A percentile compares a stretch with the other conserved stretches of the same genome.
These are phyloP conservation scores for Eptatretus atami DNA, from an alignment of 2,797 vertebrate species.

Conservation along the genomic window DNA sequence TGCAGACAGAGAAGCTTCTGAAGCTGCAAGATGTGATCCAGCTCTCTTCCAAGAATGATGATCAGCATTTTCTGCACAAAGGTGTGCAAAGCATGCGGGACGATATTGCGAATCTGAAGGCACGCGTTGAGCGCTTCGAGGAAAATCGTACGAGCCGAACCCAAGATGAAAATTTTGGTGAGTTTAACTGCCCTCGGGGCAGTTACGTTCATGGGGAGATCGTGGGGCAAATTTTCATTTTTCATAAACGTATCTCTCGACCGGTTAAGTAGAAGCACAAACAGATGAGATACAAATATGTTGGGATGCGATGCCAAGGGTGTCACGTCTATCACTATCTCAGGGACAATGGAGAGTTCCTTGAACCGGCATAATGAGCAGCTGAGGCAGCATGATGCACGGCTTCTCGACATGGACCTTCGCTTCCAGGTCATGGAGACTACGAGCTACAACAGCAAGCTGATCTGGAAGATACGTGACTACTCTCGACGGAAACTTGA, in stretches of 20 bases:
- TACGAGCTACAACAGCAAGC: constrained; percentile 3
- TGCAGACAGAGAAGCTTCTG: constrained; percentile 4
- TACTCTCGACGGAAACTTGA: constrained; percentile 5
- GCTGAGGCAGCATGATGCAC: neutral
- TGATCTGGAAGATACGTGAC: constrained; percentile 7
- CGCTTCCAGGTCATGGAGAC: constrained; percentile 7
- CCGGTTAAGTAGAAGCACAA: no score
- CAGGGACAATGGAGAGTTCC: neutral
- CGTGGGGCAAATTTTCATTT: no score
- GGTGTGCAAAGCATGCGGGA: neutral
- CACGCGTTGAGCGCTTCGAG: neutral
- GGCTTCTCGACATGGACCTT: constrained; percentile 6
- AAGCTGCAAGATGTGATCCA: neutral
- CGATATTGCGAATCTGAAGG: neutral
- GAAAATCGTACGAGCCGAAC: neutral
- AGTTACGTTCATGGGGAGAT: no score
- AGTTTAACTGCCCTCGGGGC: no score
- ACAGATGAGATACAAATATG: no score
- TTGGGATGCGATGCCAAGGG: no score
- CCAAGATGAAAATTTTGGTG: no score
- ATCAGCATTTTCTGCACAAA: neutral
- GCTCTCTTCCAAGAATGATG: neutral
- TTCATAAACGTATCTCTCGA: no score
- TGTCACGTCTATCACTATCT: neutral
- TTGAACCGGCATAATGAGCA: neutral